phyloP scores from a whole-genome alignment of 2,888 invertebrate genomes.

The Perdita meconis region DNA sequence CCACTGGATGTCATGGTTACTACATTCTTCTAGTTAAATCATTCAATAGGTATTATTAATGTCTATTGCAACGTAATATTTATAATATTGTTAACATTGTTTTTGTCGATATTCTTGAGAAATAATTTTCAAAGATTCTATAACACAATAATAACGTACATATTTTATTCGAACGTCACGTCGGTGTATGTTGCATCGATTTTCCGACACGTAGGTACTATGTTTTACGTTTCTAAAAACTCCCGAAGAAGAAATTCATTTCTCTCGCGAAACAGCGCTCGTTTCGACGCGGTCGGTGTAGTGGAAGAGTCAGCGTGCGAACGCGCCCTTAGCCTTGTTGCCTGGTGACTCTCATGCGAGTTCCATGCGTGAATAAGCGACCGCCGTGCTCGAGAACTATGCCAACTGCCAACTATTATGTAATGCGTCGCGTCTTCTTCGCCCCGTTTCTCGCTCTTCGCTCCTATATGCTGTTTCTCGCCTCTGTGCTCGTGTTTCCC shows the following conservation, averaged over 20 bases:
- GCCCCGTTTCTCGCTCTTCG: slow-evolving; percentile 35
- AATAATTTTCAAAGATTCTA: no score
- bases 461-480: slow-evolving; percentile 35
- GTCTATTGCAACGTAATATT: no score
- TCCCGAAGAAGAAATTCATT: slow-evolving; percentile 19
- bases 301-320: slow-evolving; percentile 48
- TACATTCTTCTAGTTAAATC: no score
- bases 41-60: no score
- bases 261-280: background rate
- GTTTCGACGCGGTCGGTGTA: background rate
- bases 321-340: slow-evolving; percentile 64
- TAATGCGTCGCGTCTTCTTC: slow-evolving; percentile 67
- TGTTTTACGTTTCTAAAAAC: background rate
- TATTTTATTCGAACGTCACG: no score
- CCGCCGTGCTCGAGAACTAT: slow-evolving; percentile 71
- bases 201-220: background rate
- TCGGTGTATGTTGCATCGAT: no score
- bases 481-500: slow-evolving; percentile 39
- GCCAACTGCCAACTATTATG: slow-evolving; percentile 77
- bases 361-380: slow-evolving; percentile 69
- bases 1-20: no score
- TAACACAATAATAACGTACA: no score
- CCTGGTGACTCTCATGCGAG: slow-evolving; percentile 53
- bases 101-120: no score
- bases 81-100: no score